Base-by-base conservation (phyloP, 2,113 vertebrate genomes). In the Pardalotus punctatus region DNA sequence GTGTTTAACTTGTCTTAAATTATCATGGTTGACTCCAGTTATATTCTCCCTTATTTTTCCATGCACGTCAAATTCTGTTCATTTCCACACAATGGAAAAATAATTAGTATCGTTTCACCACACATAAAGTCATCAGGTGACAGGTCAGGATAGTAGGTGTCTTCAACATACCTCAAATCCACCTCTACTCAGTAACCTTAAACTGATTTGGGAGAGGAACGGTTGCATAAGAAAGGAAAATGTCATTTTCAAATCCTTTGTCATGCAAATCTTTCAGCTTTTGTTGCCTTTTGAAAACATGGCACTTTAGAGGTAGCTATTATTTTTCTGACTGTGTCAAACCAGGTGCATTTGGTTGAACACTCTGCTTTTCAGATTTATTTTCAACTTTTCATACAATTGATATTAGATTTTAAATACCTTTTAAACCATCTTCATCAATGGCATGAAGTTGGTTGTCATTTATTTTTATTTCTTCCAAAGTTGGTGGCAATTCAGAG, bases 391-490 rank as follows among this genome's bases (percentile, higher is more conserved):
- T 50, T 94, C 11, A 15, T 54, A 11, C 25, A 4, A 38, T 58
- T 0, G 1, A 8, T 71, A 42, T 10, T 17, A 9, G 13, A 74
- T 89, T 62, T 81, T 27, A 64, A 95, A 94, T 98, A 99, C 99
- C 99, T 97, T 97, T 96, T 86, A 99, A 98, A 91, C 97, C 96
- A 5, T 98, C 97, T 86, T 98, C 96, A 14, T 98, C 95, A 5
- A 99, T 96, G 51, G 86, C 77, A 86, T 97, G 98, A 67, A 99
- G 98, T 67, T 95, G 97, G 97, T 99, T 99, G 91, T 99, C 99
- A 38, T 98, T 99, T 97, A 99, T 97, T 98, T 99, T 99, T 77
- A 99, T 98, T 97, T 99, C 99, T 96, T 99, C 98, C 88, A 99
- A 96, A 45, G 98, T 97, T 40, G 98, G 67, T 43, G 99, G 99